phyloP scores from a whole-genome alignment of 2,888 invertebrate species.

The Barypeithes pellucidus region DNA sequence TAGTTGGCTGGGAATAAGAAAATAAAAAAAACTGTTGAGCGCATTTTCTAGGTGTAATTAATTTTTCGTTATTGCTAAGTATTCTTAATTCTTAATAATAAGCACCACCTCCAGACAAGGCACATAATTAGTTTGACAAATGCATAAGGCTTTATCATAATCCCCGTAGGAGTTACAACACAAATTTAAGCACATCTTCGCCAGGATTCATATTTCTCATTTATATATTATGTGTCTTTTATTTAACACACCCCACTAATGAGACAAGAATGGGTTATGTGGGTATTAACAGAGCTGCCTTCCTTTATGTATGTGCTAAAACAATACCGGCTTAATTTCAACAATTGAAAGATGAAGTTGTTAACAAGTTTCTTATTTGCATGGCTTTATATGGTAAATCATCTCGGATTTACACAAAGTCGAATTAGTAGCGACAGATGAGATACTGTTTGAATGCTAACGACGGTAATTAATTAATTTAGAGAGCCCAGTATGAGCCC shows the following conservation, averaged over 20 bases:
- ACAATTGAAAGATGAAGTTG: conserved; percentile 49
- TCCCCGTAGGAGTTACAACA: conserved; percentile 23
- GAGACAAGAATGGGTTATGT: conserved; percentile 48
- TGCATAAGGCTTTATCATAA: conserved; percentile 21
- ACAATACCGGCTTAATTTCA: conserved; percentile 43
- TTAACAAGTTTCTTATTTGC: conserved; percentile 49
- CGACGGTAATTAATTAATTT: not conserved
- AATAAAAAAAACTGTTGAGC: not conserved
- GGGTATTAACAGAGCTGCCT: conserved; percentile 19
- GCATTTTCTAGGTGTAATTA: not conserved
- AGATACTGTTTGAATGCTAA: not conserved
- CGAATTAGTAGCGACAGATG: not conserved
- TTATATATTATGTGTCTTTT: conserved; percentile 17
- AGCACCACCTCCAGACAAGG: conserved; percentile 22
- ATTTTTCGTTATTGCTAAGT: not conserved
- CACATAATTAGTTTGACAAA: conserved; percentile 30
- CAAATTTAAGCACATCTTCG: conserved; percentile 25
- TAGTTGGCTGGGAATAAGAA: no score
- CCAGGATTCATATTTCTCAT: conserved; percentile 29
- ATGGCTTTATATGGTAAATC: conserved; percentile 40
- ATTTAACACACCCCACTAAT: conserved; percentile 38
- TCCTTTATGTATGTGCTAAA: conserved; percentile 25
- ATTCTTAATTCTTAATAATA: conserved; percentile 3
- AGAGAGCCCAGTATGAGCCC: no score
- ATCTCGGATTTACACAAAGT: conserved; percentile 5